Base-by-base conservation (phyloP, 1,140 invertebrate genomes). In the Pogonomyrmex californicus region DNA sequence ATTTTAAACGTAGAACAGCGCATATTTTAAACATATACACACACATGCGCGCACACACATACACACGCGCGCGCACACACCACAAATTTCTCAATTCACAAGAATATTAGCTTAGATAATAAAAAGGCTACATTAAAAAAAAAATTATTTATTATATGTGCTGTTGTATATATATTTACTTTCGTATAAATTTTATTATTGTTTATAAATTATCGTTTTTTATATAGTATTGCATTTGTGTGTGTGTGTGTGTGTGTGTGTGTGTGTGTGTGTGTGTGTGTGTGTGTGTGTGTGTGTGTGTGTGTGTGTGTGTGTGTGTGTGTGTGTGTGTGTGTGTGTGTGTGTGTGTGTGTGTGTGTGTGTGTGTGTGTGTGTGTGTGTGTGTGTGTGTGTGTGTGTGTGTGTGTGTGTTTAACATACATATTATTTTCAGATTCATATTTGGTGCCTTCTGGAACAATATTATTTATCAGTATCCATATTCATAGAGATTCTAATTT, bases 401-500 rank as follows among this genome's bases (percentile, higher is more conserved):
- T n/a, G n/a, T n/a, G n/a, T n/a, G n/a, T n/a, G n/a, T n/a, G n/a
- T n/a, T n/a, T n/a, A n/a, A n/a, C n/a, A n/a, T n/a, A n/a, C n/a
- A n/a, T n/a, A n/a, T 7, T 66, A 12, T 44, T 66, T 63, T 63
- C 7, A 66, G 63, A 44, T 23, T 44, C 63, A 66, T 23, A 66
- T 23, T 44, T 66, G n/a, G 17, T 66, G 2, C 63, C 63, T 44
- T 10, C 36, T 66, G 63, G 63, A 66, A 5, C 63, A 66, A 7
- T 44, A 10, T 0, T 66, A 0, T 73, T 95, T 1, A 65, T 97
- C 1, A 93, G 96, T 73, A 95, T 96, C 10, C 95, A 96, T 70
- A 94, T 97, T 78, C 97, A 98, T 87, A 95, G 96, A 91, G 96
- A 98, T 93, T 96, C 97, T 2, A 95, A 97, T 60, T 95, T 96